Base-by-base conservation (phyloP, 2,888 invertebrate species). In the Cistogaster globosa region DNA sequence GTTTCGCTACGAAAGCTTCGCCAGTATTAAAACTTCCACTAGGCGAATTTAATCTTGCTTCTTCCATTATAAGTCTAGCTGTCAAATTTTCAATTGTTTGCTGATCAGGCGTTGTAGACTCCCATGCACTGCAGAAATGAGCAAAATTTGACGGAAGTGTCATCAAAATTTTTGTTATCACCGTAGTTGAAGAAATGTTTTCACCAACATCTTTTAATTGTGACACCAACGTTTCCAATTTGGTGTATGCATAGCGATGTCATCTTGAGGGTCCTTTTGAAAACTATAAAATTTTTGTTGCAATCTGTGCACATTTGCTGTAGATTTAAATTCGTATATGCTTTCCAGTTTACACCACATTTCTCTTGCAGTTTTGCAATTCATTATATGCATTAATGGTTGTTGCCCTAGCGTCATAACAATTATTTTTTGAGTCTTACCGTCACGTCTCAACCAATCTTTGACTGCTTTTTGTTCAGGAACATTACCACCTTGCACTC, bases 281-380 rank as follows among this genome's bases (percentile, higher is more conserved):
- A 83, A 86, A 45, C 69, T 77, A 62, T 87, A 87, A 71, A 88
- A 87, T 74, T 81, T 72, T 65, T 88, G 86, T 58, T 87, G 87
- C 11, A 88, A 55, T 18, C 86, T 75, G 22, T 80, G 83, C 2
- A 84, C 68, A 53, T 65, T 85, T 2, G 78, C 67, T 42, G 60
- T 82, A 71, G 58, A 67, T 42, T 76, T 83, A n/a, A 65, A 69
- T 63, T 86, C 82, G 18, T 82, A 86, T 16, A 85, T 68, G 53
- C 63, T 65, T 48, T 85, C 67, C 9, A 82, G 57, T 60, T 82
- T 85, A 18, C 72, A 51, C 78, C 78, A 85, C 69, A 82, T 85
- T 55, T 82, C 58, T 26, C 65, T 75, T 20, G 78, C 65, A 26
- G 78, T 68, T 38, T 69, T 71, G 36, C 82, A 85, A 63, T 85